Conservation (phyloP, 23 tunicate species). For the Halocynthia roretzi region DNA sequence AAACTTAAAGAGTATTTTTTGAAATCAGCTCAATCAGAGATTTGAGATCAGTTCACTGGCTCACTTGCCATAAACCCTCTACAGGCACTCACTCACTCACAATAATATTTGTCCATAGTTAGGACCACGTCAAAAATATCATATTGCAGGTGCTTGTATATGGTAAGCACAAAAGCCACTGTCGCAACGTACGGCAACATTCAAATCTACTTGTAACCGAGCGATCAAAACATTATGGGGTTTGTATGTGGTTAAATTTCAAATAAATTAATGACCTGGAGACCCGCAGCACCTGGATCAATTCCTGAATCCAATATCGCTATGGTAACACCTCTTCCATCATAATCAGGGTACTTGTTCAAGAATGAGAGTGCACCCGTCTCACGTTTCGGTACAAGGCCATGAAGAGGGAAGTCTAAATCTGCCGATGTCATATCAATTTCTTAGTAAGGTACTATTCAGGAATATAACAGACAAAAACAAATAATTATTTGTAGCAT, state of each 20-base stretch:
- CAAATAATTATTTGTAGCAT: too few species aligned
- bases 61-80: too few species aligned
- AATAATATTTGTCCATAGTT: too few species aligned
- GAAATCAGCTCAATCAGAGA: too few species aligned
- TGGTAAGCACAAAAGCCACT: background rate
- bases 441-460: background rate
- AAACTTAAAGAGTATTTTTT: too few species aligned
- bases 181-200: background rate
- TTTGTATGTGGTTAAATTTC: background rate
- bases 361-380: conserved; percentile 73
- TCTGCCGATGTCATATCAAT: conserved; percentile 13
- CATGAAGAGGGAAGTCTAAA: conserved; percentile 62
- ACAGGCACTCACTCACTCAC: too few species aligned
- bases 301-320: conserved; percentile 97
- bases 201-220: background rate
- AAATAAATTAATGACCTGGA: conserved; percentile 31
- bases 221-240: background rate
- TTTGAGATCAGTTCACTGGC: too few species aligned
- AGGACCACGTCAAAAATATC: background rate
- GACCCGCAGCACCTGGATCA: conserved; percentile 95
- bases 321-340: conserved; percentile 92
- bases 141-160: background rate
- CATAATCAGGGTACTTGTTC: conserved; percentile 61
- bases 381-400: conserved; percentile 88
- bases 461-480: too few species aligned